Conservation (phyloP, 2,113 vertebrate genomes). For the Peromyscus polionotus region DNA sequence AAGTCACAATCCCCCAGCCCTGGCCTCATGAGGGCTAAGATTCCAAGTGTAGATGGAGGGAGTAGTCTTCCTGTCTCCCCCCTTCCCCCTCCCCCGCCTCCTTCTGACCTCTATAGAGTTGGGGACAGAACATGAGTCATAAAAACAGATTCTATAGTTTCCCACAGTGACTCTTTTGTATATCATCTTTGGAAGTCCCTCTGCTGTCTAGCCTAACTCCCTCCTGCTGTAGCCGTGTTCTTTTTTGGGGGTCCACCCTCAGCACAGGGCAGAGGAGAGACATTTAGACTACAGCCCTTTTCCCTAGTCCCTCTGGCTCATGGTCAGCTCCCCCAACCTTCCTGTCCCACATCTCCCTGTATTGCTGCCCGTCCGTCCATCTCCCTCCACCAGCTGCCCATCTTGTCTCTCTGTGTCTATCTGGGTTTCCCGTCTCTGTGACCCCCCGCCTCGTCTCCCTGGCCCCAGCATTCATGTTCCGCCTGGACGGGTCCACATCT, state of each 20-base stretch:
- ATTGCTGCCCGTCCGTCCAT: not conserved
- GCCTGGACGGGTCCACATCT: conserved; percentile 92
- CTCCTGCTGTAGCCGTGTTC: too few relatives aligned
- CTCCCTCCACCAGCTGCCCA: conserved; percentile 16
- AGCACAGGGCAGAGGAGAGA: not conserved
- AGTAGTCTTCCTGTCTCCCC: not conserved
- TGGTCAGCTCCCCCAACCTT: not conserved
- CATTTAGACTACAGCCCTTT: not conserved
- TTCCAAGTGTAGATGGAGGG: too few relatives aligned
- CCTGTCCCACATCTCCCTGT: not conserved
- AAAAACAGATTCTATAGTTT: not conserved
- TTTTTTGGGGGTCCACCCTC: not conserved
- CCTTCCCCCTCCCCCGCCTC: too few relatives aligned
- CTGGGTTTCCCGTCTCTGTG: conserved; percentile 77
- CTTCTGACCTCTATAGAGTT: not conserved
- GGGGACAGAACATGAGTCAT: not conserved
- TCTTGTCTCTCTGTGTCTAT: conserved; percentile 49
- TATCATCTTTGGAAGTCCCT: not conserved
- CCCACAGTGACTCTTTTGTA: not conserved
- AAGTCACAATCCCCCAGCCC: not conserved
- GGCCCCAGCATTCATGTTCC: conserved; percentile 93
- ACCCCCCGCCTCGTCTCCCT: conserved; percentile 66
- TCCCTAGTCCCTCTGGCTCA: not conserved
- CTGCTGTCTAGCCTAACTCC: not conserved
- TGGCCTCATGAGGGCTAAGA: not conserved